Base-by-base conservation (phyloP, 2,113 vertebrate species). In the Prunella fulvescens region DNA sequence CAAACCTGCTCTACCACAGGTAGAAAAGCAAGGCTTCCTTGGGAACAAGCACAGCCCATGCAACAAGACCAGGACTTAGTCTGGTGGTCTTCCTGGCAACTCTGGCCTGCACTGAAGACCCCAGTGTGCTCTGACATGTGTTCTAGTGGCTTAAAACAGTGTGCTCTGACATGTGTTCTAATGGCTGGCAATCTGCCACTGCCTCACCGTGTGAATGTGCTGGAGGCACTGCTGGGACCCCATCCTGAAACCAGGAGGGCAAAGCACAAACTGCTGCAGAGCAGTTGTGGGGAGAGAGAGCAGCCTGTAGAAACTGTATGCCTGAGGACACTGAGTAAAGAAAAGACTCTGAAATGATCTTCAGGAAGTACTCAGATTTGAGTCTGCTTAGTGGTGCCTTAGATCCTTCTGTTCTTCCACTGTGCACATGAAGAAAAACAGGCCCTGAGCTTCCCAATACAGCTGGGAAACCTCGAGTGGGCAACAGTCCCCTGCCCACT, bases 171-270 rank as follows among this genome's bases (percentile, higher is more conserved):
- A 24, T 26, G n/a, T 5, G 40, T 42, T 87, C 51, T 28, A 48
- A 31, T 1, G 7, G 29, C 40, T n/a, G 57, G 22, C 29, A 62
- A 53, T n/a, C n/a, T 6, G 19, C 51, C 47, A 37, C 29, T 24
- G 58, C 24, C 56, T 79, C 37, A 29, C 0, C 0, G 65, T 0
- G 0, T 5, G 13, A 62, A 33, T 0, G 20, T n/a, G 35, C 60
- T 54, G 60, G 23, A 83, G 51, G 48, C 48, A 65, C 18, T 2
- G 4, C 40, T 5, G 7, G 76, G 40, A 82, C 58, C 20, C 18
- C 19, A 16, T 15, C 87, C 24, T 29, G 33, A 81, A 58, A 53
- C 23, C 33, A 35, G 60, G 71, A 50, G 14, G 33, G 66, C 23
- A 54, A 58, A 77, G 44, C 25, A 81, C 0, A 1, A 48, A 48